Conservation (phyloP, 2,888 invertebrate genomes). For the Dicyrtomina minuta region DNA sequence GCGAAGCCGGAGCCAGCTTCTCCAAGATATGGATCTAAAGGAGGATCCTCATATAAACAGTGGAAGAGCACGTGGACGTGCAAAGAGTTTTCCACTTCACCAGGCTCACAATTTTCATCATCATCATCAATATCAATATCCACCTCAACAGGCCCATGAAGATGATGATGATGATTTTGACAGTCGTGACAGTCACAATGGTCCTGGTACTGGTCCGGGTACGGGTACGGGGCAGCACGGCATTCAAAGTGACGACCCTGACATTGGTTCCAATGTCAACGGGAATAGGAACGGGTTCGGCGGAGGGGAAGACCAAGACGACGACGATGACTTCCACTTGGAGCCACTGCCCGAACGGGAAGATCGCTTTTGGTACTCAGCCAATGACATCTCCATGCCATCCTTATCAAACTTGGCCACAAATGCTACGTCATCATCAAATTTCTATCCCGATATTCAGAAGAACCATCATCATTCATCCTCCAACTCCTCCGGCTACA, state of each 20-base stretch:
- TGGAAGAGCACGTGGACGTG: neutral
- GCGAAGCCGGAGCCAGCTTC: neutral
- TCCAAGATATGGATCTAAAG: neutral
- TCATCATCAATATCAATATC: neutral
- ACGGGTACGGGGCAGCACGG: neutral
- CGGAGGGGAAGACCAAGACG: no score
- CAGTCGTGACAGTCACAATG: neutral
- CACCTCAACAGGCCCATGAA: neutral
- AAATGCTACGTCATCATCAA: neutral
- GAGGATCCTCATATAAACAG: neutral
- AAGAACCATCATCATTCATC: no score
- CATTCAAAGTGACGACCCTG: neutral
- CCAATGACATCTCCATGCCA: slow-evolving; percentile 35
- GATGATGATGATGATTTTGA: neutral
- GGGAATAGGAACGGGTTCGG: neutral
- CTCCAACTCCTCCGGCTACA: neutral
- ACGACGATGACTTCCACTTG: slow-evolving; percentile 41
- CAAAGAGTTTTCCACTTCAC: neutral
- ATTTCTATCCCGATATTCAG: neutral
- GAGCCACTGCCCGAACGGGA: slow-evolving; percentile 46
- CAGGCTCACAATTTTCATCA: slow-evolving; percentile 7
- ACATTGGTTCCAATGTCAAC: neutral
- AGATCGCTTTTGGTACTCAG: slow-evolving; percentile 36
- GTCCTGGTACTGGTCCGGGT: no score
- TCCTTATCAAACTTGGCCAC: neutral